Evolutionary conservation across 2,888 invertebrate species (phyloP).

Genomic region (Imbricaverruca yamaguchii): DNA sequence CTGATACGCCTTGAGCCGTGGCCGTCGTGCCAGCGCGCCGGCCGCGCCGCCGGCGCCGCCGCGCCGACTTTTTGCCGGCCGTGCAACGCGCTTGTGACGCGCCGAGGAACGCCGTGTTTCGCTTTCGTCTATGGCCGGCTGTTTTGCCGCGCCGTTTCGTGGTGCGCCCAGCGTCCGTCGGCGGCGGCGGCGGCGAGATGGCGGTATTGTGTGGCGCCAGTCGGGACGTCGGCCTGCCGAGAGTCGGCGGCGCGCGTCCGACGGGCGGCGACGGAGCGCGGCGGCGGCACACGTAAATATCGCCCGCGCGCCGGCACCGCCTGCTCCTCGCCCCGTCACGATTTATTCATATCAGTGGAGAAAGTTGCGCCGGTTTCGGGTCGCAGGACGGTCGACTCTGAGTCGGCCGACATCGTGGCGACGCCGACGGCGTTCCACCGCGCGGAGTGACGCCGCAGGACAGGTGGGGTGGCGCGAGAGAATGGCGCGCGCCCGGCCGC

Average conservation of each 20-base stretch:
- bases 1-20: neutral
- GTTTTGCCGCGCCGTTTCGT: neutral
- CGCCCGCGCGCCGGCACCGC: neutral
- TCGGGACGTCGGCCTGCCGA: neutral
- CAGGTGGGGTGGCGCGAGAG: no score
- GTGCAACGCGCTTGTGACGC: neutral
- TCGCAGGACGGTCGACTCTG: neutral
- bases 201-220: neutral
- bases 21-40: neutral
- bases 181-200: no score
- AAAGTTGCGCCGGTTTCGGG: neutral
- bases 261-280: neutral
- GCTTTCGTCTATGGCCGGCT: constrained; percentile 10
- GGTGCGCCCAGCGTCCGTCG: neutral
- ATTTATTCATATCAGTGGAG: constrained; percentile 5
- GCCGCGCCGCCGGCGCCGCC: neutral
- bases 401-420: no score
- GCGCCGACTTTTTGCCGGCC: constrained; percentile 13
- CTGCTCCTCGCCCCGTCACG: neutral
- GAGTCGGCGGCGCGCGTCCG: neutral
- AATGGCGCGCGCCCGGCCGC: no score
- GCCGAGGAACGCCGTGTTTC: neutral
- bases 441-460: no score
- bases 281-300: neutral
- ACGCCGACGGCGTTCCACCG: no score